These are phyloP conservation scores for Passerina amoena DNA, from an alignment of 2,113 vertebrate species.

Conservation along the genomic window DNA sequence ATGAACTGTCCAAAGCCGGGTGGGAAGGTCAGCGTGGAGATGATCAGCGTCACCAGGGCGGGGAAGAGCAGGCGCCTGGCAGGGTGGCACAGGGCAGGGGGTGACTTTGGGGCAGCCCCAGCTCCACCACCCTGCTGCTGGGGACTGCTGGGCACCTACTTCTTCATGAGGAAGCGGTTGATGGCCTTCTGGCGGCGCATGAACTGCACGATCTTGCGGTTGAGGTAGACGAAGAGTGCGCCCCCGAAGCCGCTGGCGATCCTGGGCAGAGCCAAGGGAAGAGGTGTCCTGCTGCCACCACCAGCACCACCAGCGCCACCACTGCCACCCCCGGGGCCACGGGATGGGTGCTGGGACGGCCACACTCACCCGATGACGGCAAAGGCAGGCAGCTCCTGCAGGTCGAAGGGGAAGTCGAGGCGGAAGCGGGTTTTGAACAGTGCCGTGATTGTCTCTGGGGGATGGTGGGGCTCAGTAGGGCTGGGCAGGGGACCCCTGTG, in stretches of 20 bases:
- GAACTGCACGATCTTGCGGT: slow-evolving; percentile 95
- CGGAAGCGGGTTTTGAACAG: slow-evolving; percentile 97
- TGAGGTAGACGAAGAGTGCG: slow-evolving; percentile 93
- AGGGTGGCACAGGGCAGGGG: background rate
- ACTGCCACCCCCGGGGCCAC: background rate
- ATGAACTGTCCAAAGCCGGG: slow-evolving; percentile 98
- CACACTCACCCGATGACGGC: slow-evolving; percentile 90
- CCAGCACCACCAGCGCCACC: background rate
- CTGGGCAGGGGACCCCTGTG: rapidly evolving
- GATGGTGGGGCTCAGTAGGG: background rate
- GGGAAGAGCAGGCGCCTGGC: slow-evolving; percentile 91
- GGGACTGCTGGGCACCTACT: slow-evolving; percentile 75
- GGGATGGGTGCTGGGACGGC: background rate
- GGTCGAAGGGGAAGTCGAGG: slow-evolving; percentile 96
- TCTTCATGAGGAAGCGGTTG: slow-evolving; percentile 98
- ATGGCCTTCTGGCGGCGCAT: slow-evolving; percentile 97
- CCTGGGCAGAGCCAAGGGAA: slow-evolving; percentile 59
- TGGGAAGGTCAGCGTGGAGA: slow-evolving; percentile 92
- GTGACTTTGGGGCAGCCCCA: background rate
- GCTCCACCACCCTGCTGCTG: rapidly evolving
- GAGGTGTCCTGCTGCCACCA: background rate
- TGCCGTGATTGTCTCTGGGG: slow-evolving; percentile 93
- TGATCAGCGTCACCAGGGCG: slow-evolving; percentile 88
- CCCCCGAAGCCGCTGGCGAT: slow-evolving; percentile 95
- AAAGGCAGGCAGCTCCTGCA: slow-evolving; percentile 96